Base-by-base conservation (phyloP, 2,888 invertebrate species). In the Bembecia ichneumoniformis region DNA sequence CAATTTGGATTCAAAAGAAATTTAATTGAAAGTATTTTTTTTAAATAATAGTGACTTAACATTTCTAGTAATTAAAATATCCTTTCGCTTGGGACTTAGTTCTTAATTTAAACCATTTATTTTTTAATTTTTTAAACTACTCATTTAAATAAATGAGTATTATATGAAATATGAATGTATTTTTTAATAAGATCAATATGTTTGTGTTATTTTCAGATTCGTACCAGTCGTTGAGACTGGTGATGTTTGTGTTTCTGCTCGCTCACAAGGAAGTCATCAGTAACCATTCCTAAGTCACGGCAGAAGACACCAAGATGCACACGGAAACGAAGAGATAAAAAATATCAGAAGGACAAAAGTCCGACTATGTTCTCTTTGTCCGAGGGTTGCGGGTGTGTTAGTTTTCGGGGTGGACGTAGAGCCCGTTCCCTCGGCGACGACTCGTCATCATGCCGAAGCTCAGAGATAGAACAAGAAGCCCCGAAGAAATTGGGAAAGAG, bases 311-410 rank as follows among this genome's bases (percentile, higher is more conserved):
- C 82, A 72, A 71, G 82, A 87, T 87, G 87, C 75, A 73, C 74
- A 58, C 77, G 82, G 68, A 81, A 81, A 76, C 82, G 74, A 76
- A 87, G 72, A 87, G 86, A 87, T 86, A 86, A 81, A 17, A 76
- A 72, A 56, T 78, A 75, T 55, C 74, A 65, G 58, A 78, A 82
- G 74, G 81, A 82, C 76, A 82, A 77, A 54, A 81, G 82, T 74
- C 76, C 82, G 66, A 81, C 74, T 14, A 87, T 87, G 87, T 87
- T 88, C 52, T 87, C 88, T 35, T 60, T 87, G 55, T 69, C 87
- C 55, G 82, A 88, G 62, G 80, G 89, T 51, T 81, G 88, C 60
- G 82, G 88, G 53, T 82, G 89, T 66, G 79, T 88, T 55, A 79
- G 80, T 55, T 80, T 83, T 60, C 71, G 87, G 45, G 75, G 82